Base-by-base conservation (phyloP, 2,113 vertebrate genomes). In the Cinclus cinclus region DNA sequence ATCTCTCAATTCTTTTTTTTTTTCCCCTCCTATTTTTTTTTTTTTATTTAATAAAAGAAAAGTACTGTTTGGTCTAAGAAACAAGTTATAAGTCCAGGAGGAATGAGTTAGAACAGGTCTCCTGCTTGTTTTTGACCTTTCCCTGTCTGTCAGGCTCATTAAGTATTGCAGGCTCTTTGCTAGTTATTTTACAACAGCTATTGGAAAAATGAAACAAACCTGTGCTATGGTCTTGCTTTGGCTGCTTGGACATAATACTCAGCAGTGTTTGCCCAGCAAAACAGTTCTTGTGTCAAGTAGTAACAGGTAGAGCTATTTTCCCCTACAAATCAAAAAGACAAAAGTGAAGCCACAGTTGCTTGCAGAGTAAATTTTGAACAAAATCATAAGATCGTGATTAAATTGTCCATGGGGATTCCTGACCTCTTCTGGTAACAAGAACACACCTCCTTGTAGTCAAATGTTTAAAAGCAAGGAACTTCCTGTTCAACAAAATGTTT, bases 41-140 rank as follows among this genome's bases (percentile, higher is more conserved):
- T 11, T 27, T 47, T 44, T 44, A 6, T n/a, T 41, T 67, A 85
- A 81, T 56, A 81, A 62, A 67, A 42, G 35, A 64, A 71, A 90
- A 78, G 46, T 74, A 62, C 75, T 93, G 44, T 42, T 96, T 71
- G 83, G 90, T 92, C 86, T 88, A 63, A 93, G 93, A 95, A 81
- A 93, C 95, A 95, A 95, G 91, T 83, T 84, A 49, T 56, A 94
- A 94, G 85, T 92, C 56, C 64, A 92, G 81, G 67, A 95, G 46
- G 77, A 96, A 93, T 87, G 89, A 92, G 81, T 84, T 82, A 92
- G 81, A 89, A 89, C 94, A 95, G 95, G 65, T 83, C 90, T 91
- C 69, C 80, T 58, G 33, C 63, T 92, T 44, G 44, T 53, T 94
- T 75, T 67, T 71, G 42, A 68, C 89, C 85, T 92, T 93, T 83